Evolutionary conservation across 2,797 vertebrate genomes (phyloP).

Genomic region (Poecilia velifera): DNA sequence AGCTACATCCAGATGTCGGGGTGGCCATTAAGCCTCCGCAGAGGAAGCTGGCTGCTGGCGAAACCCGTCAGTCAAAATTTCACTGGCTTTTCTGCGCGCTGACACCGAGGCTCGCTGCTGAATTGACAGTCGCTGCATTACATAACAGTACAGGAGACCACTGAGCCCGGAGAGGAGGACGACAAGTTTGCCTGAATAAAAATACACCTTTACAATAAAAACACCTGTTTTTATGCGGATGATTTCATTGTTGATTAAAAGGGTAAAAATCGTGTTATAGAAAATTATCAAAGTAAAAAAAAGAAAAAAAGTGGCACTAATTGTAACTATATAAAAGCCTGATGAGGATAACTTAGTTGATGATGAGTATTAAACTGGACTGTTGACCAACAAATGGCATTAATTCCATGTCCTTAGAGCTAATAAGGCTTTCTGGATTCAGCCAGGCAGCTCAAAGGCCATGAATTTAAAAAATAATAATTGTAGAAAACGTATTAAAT

Average conservation of each 20-base stretch:
- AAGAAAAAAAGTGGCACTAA: background rate
- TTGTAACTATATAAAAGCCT: background rate
- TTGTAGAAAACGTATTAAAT: background rate
- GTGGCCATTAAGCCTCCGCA: conserved; percentile 19
- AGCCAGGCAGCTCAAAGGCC: background rate
- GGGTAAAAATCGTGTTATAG: background rate
- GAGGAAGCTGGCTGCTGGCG: conserved; percentile 13
- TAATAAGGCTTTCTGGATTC: conserved; percentile 5
- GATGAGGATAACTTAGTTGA: conserved; percentile 2
- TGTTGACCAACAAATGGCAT: conserved; percentile 15
- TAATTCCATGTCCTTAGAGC: conserved; percentile 3
- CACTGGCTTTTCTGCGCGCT: conserved; percentile 27
- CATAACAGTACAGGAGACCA: conserved; percentile 64
- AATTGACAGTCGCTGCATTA: conserved; percentile 71
- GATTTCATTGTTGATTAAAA: background rate
- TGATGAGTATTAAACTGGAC: background rate
- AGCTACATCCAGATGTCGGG: conserved; percentile 26
- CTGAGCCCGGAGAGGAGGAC: conserved; percentile 39
- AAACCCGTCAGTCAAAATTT: conserved; percentile 41
- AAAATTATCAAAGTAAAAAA: background rate
- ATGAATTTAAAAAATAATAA: background rate
- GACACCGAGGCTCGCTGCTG: conserved; percentile 58
- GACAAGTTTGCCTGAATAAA: conserved; percentile 33
- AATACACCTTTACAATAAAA: conserved; percentile 14
- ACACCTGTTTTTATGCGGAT: background rate